Conservation (phyloP, 2,113 vertebrate genomes). For the Erpornis zantholeuca region DNA sequence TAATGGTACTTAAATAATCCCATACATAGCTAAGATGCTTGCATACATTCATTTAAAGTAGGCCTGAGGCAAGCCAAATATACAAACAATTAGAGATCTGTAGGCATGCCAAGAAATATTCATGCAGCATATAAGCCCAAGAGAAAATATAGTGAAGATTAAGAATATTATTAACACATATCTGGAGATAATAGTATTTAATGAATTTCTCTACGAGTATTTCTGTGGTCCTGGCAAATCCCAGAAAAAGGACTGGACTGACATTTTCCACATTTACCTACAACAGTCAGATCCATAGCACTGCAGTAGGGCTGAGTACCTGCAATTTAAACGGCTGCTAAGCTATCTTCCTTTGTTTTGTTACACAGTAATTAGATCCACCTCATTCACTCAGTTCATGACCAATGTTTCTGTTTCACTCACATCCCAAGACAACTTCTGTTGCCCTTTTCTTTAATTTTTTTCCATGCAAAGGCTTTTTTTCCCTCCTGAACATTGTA, state of each 20-base stretch:
- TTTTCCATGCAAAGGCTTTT: background rate
- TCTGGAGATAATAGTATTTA: background rate
- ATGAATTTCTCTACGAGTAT: background rate
- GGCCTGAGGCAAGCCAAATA: constrained; percentile 23
- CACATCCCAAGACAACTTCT: background rate
- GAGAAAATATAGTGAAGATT: constrained; percentile 46
- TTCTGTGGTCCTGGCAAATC: background rate
- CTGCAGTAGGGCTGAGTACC: background rate
- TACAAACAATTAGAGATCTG: constrained; percentile 22
- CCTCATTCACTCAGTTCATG: background rate
- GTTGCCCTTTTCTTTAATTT: background rate
- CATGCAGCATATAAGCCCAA: background rate
- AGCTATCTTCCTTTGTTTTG: background rate
- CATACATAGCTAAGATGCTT: background rate
- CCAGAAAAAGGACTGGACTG: background rate
- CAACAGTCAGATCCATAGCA: background rate
- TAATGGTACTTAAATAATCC: background rate
- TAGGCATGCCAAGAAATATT: constrained; percentile 37
- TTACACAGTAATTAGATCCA: background rate
- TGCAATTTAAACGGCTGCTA: background rate
- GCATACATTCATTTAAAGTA: background rate
- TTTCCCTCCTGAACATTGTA: background rate
- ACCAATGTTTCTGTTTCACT: background rate
- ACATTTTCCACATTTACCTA: background rate
- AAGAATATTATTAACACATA: constrained; percentile 14